phyloP scores from a whole-genome alignment of 2,888 invertebrate genomes.

The Lomographa bimaculata region DNA sequence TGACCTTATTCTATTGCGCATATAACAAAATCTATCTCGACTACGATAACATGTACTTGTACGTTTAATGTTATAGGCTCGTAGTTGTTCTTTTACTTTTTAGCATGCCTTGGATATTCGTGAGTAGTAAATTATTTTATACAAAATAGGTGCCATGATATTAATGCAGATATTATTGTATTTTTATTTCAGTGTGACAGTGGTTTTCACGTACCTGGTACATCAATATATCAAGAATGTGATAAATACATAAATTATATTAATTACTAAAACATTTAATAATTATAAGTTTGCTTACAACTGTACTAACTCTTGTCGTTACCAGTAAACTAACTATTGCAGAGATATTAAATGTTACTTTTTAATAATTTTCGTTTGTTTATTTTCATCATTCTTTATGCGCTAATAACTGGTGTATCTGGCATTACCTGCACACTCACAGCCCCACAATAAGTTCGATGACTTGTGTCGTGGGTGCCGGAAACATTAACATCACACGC shows the following conservation, averaged over 20 bases:
- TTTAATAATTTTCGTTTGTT: conserved; percentile 2
- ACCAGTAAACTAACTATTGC: conserved; percentile 31
- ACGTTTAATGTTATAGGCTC: no score
- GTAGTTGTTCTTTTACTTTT: no score
- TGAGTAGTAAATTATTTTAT: not conserved
- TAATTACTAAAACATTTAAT: conserved; percentile 19
- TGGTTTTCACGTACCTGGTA: conserved; percentile 74
- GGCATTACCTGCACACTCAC: no score
- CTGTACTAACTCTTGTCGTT: conserved; percentile 30
- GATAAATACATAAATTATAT: conserved; percentile 48
- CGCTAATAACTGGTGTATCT: not conserved
- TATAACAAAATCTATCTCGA: no score
- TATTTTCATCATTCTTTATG: not conserved
- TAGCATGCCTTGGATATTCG: conserved; percentile 1
- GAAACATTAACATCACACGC: no score
- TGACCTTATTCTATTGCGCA: no score
- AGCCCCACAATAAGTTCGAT: no score
- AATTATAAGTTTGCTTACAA: conserved; percentile 22
- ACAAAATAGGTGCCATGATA: conserved; percentile 35
- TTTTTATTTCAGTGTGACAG: conserved; percentile 72
- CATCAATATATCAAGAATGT: conserved; percentile 67
- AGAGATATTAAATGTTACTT: conserved; percentile 26
- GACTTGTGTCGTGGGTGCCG: no score
- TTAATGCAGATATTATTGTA: conserved; percentile 35
- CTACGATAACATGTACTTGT: no score